Conservation (phyloP, 2,888 invertebrate species). For the Quadroppia sp. region DNA sequence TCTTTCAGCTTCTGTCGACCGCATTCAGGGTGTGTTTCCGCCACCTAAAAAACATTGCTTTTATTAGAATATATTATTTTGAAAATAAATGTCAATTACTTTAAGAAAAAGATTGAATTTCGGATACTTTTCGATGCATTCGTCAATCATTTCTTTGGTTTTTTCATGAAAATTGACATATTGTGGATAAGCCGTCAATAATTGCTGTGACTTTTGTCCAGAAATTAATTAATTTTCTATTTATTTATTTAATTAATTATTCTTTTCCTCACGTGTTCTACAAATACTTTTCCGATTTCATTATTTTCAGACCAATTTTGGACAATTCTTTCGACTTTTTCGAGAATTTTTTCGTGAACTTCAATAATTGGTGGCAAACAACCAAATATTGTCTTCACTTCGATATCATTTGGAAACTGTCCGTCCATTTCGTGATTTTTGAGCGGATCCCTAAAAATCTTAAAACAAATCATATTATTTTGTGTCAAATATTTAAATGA, state of each 20-base stretch:
- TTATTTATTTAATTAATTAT: too few species aligned
- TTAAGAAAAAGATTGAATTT: conserved; percentile 97
- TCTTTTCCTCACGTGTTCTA: conserved; percentile 34
- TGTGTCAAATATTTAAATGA: conserved; percentile 15
- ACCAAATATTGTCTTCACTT: conserved; percentile 90
- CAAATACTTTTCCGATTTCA: conserved; percentile 41
- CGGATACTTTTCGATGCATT: conserved; percentile 86
- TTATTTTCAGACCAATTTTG: conserved; percentile 72
- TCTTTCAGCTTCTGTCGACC: conserved; percentile 92
- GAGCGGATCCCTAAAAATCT: conserved; percentile 89
- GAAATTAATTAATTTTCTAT: too few species aligned
- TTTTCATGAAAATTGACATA: conserved; percentile 98
- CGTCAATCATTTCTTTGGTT: conserved; percentile 84
- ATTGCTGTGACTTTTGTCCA: conserved; percentile 65
- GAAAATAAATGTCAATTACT: conserved; percentile 56
- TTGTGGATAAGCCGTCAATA: conserved; percentile 92
- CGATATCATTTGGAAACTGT: conserved; percentile 78
- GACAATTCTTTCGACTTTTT: conserved; percentile 61
- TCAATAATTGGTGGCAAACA: conserved; percentile 91
- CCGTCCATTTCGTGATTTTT: conserved; percentile 77
- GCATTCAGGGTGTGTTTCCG: conserved; percentile 75
- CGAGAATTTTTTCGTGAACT: conserved; percentile 71
- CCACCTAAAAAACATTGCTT: conserved; percentile 50
- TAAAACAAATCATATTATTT: conserved; percentile 49
- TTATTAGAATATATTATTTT: neutral